phyloP scores from a whole-genome alignment of 2,113 vertebrate genomes.

The Aptenodytes forsteri region DNA sequence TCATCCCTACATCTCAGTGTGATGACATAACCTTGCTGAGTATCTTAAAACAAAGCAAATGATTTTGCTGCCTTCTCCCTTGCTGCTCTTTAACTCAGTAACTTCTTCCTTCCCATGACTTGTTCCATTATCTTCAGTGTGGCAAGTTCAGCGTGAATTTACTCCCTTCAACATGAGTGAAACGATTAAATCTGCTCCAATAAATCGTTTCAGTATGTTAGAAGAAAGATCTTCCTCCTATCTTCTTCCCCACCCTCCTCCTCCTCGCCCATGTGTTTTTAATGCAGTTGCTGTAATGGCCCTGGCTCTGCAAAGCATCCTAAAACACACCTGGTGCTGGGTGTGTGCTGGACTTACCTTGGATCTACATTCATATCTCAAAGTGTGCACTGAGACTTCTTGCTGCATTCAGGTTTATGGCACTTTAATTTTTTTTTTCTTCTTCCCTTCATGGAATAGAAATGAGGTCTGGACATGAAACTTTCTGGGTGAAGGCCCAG shows the following conservation, averaged over 20 bases:
- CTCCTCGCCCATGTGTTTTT: neutral
- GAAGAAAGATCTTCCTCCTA: neutral
- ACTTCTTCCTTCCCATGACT: slow-evolving; percentile 8
- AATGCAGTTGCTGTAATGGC: neutral
- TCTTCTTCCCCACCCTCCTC: neutral
- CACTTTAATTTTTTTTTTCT: neutral
- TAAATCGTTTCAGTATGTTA: neutral
- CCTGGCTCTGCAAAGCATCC: neutral
- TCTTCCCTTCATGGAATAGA: neutral
- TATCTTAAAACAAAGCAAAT: neutral
- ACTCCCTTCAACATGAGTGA: neutral
- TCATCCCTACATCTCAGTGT: neutral
- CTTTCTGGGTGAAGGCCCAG: neutral
- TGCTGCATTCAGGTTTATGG: neutral
- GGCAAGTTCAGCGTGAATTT: neutral
- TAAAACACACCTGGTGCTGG: neutral
- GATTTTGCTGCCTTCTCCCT: neutral
- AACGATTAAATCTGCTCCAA: neutral
- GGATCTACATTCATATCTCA: neutral
- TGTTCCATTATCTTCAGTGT: neutral
- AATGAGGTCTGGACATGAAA: neutral
- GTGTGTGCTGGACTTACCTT: neutral
- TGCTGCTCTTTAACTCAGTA: neutral
- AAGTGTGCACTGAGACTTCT: neutral
- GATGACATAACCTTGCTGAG: neutral